Conservation (phyloP, 1,140 invertebrate species). For the Caenorhabditis inopinata region DNA sequence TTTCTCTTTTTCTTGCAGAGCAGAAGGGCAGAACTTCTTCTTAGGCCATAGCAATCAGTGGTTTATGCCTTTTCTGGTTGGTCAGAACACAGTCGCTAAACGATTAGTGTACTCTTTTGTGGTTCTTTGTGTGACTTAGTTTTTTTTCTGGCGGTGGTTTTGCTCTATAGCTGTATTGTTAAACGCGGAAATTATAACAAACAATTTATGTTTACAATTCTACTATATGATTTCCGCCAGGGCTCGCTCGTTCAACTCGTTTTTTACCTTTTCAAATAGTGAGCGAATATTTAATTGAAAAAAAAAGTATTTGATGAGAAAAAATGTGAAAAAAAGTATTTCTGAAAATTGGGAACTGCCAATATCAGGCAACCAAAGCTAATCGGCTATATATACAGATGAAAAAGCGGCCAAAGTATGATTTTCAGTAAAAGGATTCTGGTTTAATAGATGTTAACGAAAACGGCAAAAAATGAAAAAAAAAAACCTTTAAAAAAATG, state of each 20-base stretch:
- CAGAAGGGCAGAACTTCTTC: background rate
- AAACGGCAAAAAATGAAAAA: no score
- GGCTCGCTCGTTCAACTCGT: background rate
- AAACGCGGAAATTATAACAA: background rate
- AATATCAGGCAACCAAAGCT: no score
- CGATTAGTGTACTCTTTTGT: background rate
- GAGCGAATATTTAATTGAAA: no score
- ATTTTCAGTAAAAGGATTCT: no score
- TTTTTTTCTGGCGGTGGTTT: background rate
- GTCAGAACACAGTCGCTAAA: background rate
- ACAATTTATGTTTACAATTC: constrained; percentile 25
- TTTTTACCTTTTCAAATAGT: no score
- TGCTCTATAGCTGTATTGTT: background rate
- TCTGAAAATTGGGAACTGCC: no score
- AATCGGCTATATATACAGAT: no score
- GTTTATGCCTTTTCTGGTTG: constrained; percentile 11
- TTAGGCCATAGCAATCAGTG: constrained; percentile 9
- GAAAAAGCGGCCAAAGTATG: no score
- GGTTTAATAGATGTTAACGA: no score
- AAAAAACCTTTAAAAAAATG: no score
- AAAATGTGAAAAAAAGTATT: background rate
- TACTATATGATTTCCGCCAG: background rate
- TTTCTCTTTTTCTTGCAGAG: background rate
- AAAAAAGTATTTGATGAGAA: background rate
- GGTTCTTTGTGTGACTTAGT: background rate